Evolutionary conservation across 2,797 vertebrate genomes (phyloP).

Genomic region (Scolopax rusticola): DNA sequence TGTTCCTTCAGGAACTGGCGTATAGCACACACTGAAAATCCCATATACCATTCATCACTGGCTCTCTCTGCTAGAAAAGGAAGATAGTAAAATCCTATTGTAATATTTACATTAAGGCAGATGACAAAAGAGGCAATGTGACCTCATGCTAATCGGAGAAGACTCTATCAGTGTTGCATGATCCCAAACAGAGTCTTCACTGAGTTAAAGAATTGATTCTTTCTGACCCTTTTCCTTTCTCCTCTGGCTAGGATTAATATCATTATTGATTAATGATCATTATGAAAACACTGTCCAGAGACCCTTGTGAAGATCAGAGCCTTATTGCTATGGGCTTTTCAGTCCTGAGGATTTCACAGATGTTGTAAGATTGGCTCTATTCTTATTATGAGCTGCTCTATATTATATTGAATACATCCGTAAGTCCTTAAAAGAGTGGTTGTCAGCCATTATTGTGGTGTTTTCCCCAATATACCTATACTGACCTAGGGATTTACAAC

Average conservation of each 20-base stretch:
- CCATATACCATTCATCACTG: not conserved
- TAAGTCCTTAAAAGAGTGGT: not conserved
- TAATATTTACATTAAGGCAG: not conserved
- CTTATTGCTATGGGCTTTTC: not conserved
- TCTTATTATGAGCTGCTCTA: not conserved
- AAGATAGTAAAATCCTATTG: not conserved
- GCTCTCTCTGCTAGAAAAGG: not conserved
- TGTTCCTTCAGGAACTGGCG: not conserved
- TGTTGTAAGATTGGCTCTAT: not conserved
- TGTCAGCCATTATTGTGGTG: not conserved
- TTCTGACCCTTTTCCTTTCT: not conserved
- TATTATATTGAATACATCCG: not conserved
- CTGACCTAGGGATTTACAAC: not conserved
- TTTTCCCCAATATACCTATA: not conserved
- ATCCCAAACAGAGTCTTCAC: not conserved
- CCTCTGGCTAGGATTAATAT: not conserved
- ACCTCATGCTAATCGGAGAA: not conserved
- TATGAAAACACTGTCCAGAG: conserved; percentile 1
- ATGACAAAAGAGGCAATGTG: not conserved
- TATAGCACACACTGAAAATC: not conserved
- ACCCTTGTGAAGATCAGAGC: not conserved
- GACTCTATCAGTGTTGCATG: not conserved
- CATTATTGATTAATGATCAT: conserved; percentile 8
- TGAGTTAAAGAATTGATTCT: not conserved
- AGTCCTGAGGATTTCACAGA: not conserved